Evolutionary conservation across 2,113 vertebrate genomes (phyloP).

Genomic region (Neofelis nebulosa): DNA sequence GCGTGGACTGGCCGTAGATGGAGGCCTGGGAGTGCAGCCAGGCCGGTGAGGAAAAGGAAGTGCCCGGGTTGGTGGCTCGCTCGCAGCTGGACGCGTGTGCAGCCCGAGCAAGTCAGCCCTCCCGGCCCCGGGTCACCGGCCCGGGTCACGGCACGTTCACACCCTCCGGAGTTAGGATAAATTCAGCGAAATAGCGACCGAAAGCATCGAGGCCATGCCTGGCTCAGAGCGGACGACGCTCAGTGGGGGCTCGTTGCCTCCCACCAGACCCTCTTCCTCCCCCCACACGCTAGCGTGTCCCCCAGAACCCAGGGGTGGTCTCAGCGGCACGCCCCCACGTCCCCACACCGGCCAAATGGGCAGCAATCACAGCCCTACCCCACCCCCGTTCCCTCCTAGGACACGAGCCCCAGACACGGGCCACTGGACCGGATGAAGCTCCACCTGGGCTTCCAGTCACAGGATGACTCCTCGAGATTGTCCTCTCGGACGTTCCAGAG

Average conservation of each 20-base stretch:
- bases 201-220: background rate
- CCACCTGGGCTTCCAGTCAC: background rate
- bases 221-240: background rate
- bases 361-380: background rate
- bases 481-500: background rate
- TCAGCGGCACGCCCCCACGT: fast-evolving
- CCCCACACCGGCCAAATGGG: fast-evolving
- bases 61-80: background rate
- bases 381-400: fast-evolving
- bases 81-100: fast-evolving
- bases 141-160: fast-evolving
- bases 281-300: fast-evolving
- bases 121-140: background rate
- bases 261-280: background rate
- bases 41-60: background rate
- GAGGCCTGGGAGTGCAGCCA: background rate
- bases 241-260: background rate
- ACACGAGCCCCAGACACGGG: background rate
- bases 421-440: no score
- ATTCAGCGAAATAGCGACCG: fast-evolving
- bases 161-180: background rate
- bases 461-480: fast-evolving
- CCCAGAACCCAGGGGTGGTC: fast-evolving
- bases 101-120: fast-evolving
- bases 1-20: no score